These are phyloP conservation scores for Leptobrachium leishanense DNA, from an alignment of 2,113 vertebrate genomes.

Conservation along the genomic window DNA sequence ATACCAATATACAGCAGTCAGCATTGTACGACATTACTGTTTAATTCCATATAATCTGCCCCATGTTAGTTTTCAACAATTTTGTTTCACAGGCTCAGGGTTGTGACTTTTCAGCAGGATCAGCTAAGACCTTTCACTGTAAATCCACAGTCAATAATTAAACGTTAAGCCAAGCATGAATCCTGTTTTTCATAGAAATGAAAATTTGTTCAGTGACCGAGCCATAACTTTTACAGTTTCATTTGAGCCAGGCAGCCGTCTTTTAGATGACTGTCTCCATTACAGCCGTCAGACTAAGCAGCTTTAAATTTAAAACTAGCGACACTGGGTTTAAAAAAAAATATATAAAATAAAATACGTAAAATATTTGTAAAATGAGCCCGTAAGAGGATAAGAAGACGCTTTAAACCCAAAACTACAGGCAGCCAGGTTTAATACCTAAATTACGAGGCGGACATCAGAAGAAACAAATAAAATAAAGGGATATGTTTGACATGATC, in stretches of 20 bases:
- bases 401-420: no score
- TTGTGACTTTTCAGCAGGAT: constrained; percentile 27
- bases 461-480: no score
- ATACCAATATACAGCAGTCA: no score
- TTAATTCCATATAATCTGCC: no score
- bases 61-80: not conserved
- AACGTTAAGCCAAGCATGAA: constrained; percentile 45
- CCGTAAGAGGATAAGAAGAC: no score
- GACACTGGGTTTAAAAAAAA: not conserved
- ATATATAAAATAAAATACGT: no score
- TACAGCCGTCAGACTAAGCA: not conserved
- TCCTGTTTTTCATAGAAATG: constrained; percentile 43
- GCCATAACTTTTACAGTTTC: constrained; percentile 19
- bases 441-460: no score
- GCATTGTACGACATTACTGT: no score
- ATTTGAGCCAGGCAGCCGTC: constrained; percentile 18
- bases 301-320: not conserved
- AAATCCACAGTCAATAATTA: constrained; percentile 45
- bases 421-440: no score
- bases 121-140: constrained; percentile 19
- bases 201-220: constrained; percentile 43
- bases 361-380: no score
- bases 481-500: no score
- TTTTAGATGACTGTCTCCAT: not conserved
- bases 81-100: not conserved